Percentiles rank a stretch among this genome's conserved stretches.
phyloP scores from a whole-genome alignment of 2,113 vertebrate species.

The Thermophis baileyi region DNA sequence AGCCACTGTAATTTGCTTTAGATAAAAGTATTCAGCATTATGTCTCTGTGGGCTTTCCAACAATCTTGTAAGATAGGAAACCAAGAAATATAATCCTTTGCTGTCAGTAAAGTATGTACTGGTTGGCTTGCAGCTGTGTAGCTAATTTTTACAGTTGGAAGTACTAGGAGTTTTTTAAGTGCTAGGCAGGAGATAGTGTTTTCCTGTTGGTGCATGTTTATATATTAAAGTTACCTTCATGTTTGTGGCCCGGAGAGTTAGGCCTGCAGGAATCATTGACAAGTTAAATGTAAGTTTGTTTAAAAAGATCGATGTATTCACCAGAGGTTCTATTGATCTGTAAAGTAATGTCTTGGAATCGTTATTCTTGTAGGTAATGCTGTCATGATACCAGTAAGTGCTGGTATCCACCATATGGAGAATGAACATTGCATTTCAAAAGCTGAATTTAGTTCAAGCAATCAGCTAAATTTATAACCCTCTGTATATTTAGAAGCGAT shows the following conservation, averaged over 20 bases:
- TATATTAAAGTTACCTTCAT: not conserved
- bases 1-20: not conserved
- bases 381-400: slow-evolving; percentile 3
- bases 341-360: slow-evolving; percentile 14
- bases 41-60: not conserved
- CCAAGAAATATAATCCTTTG: not conserved
- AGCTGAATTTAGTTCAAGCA: not conserved
- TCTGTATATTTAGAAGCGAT: slow-evolving; percentile 1
- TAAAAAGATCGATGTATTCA: slow-evolving; percentile 6
- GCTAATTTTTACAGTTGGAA: not conserved
- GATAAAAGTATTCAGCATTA: not conserved
- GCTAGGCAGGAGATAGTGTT: not conserved
- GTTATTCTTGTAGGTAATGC: slow-evolving; percentile 14
- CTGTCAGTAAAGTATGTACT: not conserved
- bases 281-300: slow-evolving; percentile 13
- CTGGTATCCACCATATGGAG: not conserved
- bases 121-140: not conserved
- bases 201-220: not conserved
- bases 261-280: slow-evolving; percentile 7
- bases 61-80: not conserved
- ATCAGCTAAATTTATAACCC: not conserved
- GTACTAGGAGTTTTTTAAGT: not conserved
- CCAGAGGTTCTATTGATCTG: slow-evolving; percentile 11
- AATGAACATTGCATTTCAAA: not conserved
- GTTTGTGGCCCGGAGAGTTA: not conserved